Percentiles rank a stretch among this genome's conserved stretches.
Conservation (phyloP, 2,797 vertebrate genomes). For the Microcaecilia unicolor region DNA sequence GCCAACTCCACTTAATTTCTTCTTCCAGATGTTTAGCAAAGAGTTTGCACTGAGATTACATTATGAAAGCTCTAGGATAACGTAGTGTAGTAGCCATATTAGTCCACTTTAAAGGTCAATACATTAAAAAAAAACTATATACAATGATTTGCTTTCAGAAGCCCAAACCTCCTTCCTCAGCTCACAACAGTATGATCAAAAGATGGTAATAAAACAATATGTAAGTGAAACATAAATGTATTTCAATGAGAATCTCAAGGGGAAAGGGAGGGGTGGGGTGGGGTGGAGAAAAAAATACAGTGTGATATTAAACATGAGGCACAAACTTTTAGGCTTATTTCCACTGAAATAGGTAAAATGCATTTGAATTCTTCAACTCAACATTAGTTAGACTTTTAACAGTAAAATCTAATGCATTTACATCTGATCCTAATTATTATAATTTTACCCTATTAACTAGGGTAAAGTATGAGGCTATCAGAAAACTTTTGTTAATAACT, state of each 20-base stretch:
- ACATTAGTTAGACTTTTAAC: too few species aligned
- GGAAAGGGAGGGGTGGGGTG: too few species aligned
- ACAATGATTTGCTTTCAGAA: too few species aligned
- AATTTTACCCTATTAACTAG: slow-evolving; percentile 9
- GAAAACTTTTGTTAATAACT: slow-evolving; percentile 5
- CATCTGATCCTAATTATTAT: slow-evolving; percentile 8
- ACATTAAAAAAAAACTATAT: too few species aligned
- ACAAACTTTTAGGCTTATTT: slow-evolving; percentile 2
- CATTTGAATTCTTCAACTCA: neutral
- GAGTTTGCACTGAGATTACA: slow-evolving; percentile 1
- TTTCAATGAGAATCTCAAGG: too few species aligned
- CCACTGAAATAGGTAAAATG: slow-evolving; percentile 4
- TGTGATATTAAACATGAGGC: slow-evolving; percentile 13
- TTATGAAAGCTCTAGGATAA: neutral
- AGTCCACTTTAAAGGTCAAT: too few species aligned
- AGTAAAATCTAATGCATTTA: neutral
- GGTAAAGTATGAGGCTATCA: neutral
- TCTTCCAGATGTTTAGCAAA: slow-evolving; percentile 11
- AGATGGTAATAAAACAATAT: too few species aligned
- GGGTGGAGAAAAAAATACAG: slow-evolving; percentile 1
- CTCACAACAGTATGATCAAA: too few species aligned
- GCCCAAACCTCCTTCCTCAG: too few species aligned
- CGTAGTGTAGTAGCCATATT: too few species aligned
- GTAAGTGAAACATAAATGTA: too few species aligned
- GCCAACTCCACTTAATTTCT: slow-evolving; percentile 28